Percentiles rank a stretch among this genome's conserved stretches.
Conservation (phyloP, 2,113 vertebrate species). For the Tamias sibiricus region DNA sequence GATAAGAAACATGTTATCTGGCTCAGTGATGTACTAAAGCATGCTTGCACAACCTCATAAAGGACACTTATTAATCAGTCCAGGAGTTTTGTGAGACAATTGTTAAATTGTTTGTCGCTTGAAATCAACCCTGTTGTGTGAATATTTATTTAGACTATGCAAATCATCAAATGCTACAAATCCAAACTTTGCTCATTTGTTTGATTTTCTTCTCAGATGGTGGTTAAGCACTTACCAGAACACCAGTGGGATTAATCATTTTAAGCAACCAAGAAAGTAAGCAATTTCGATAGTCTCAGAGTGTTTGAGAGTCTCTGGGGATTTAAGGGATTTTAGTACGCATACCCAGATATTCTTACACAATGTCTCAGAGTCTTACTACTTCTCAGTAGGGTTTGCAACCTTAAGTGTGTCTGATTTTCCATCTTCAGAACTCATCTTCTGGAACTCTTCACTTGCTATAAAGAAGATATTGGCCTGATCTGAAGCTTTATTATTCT, state of each 20-base stretch:
- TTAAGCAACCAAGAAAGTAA: neutral
- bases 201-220: neutral
- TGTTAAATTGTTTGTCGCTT: neutral
- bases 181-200: neutral
- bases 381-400: neutral
- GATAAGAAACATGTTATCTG: neutral
- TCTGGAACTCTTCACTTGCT: neutral
- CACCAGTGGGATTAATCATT: neutral
- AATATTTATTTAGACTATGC: neutral
- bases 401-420: neutral
- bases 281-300: neutral
- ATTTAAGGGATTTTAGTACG: neutral
- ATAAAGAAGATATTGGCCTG: neutral
- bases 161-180: neutral
- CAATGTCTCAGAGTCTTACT: neutral
- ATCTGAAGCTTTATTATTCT: neutral
- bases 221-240: neutral
- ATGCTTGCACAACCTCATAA: neutral
- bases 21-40: neutral
- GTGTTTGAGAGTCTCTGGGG: neutral
- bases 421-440: neutral
- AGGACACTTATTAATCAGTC: neutral
- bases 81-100: neutral
- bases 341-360: neutral
- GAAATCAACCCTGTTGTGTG: neutral